Evolutionary conservation across 92 coral and sea anemone genomes (phyloP), one percentile per base, ranked within the genome.

Genomic region (Epizoanthus scotinus): DNA sequence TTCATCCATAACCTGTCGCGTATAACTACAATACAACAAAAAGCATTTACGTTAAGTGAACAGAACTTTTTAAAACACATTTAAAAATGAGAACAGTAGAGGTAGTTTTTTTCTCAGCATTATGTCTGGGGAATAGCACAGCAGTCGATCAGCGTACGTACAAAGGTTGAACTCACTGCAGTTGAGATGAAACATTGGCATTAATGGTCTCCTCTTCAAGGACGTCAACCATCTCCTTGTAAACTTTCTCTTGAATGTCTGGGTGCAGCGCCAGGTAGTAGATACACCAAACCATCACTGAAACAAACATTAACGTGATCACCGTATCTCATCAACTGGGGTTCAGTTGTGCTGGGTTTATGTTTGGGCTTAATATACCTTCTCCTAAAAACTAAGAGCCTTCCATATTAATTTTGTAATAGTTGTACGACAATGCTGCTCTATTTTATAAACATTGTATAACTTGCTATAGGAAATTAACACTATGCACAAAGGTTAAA

Each of bases 1-100:
- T 84, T 94, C 98, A 78, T 94, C 93, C 28, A 92, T 57, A 59
- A 94, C 98, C 69, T 94, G 98, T 52, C 97, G 93, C 15, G 94
- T 87, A 70, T 89, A 94, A 49, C 98, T 94, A 25, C 67, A 47
- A 17, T 4, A 58, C 28, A 26, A n/a, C 12, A 61, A 18, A 27
- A 27, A 63, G 7, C 27, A 28, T 29, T 9, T 26, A 18, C 6
- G 52, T 28, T 18, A 28, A 13, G 56, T 20, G 71, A 0, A 3
- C 62, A 60, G 15, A 13, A 61, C 52, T 27, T 19, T 6, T 12
- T 44, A 10, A 44, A 44, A 2, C 50, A n/a, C n/a, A n/a, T n/a
- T n/a, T n/a, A n/a, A n/a, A n/a, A n/a, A n/a, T n/a, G n/a, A n/a
- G n/a, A n/a, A n/a, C n/a, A n/a, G n/a, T n/a, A n/a, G n/a, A n/a